Evolutionary conservation across 1,140 invertebrate genomes (phyloP).

Genomic region (Penaeus vannamei): DNA sequence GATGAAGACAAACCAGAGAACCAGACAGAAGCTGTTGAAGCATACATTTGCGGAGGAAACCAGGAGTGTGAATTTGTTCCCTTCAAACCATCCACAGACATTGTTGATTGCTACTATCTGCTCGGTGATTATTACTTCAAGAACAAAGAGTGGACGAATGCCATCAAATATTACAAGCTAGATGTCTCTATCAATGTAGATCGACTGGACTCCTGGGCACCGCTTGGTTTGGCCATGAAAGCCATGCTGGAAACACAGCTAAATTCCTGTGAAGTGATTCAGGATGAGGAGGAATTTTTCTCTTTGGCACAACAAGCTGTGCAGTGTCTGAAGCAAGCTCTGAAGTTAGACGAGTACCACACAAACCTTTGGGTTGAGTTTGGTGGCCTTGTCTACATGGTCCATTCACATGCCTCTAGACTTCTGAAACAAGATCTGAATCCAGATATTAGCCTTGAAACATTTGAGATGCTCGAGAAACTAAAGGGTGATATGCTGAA

Average conservation of each 20-base stretch:
- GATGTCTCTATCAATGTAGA: conserved; percentile 86
- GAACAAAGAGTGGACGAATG: conserved; percentile 81
- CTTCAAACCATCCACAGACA: conserved; percentile 31
- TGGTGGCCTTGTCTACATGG: conserved; percentile 87
- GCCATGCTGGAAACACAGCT: conserved; percentile 86
- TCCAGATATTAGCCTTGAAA: conserved; percentile 81
- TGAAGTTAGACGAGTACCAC: conserved; percentile 81
- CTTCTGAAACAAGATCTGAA: conserved; percentile 83
- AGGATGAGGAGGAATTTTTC: conserved; percentile 79
- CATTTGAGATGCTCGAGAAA: conserved; percentile 81
- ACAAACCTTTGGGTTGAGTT: conserved; percentile 90
- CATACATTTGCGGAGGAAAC: conserved; percentile 70
- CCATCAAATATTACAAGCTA: conserved; percentile 85
- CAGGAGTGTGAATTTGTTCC: conserved; percentile 42
- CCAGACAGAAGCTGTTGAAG: conserved; percentile 67
- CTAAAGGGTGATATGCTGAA: conserved; percentile 85
- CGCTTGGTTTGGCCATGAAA: conserved; percentile 85
- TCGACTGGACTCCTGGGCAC: conserved; percentile 93
- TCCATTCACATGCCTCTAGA: conserved; percentile 89
- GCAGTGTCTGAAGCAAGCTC: conserved; percentile 83
- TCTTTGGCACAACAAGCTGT: conserved; percentile 80
- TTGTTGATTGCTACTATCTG: conserved; percentile 85
- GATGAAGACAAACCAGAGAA: conserved; percentile 68
- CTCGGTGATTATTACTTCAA: conserved; percentile 95
- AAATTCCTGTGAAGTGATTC: conserved; percentile 78